Percentiles rank a stretch among this genome's conserved stretches.
Conservation (phyloP, 1,140 invertebrate genomes). For the Lasioglossum baleicum region DNA sequence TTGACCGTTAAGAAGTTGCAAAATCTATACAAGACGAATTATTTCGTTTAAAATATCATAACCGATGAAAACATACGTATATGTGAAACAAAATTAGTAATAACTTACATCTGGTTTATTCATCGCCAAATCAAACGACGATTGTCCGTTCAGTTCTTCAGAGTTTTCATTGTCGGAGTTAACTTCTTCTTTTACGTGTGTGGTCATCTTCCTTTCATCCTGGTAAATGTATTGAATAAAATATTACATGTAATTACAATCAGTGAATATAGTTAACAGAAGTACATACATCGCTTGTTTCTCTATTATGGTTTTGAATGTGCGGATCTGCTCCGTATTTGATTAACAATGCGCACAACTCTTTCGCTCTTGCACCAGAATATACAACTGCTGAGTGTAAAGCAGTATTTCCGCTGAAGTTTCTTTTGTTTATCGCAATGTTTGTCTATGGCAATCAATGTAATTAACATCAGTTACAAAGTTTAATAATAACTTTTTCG, state of each 20-base stretch:
- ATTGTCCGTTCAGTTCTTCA: slow-evolving; percentile 57
- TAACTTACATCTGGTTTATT: slow-evolving; percentile 71
- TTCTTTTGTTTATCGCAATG: slow-evolving; percentile 72
- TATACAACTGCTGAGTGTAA: slow-evolving; percentile 72
- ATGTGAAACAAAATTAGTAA: slow-evolving; percentile 10
- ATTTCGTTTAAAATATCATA: slow-evolving; percentile 10
- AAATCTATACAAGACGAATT: slow-evolving; percentile 55
- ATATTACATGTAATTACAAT: background rate
- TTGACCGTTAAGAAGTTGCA: slow-evolving; percentile 52
- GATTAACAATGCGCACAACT: slow-evolving; percentile 70
- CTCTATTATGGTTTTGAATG: slow-evolving; percentile 65
- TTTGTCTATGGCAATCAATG: slow-evolving; percentile 61
- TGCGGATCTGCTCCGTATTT: slow-evolving; percentile 69
- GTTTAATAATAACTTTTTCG: no score
- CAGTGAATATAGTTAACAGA: background rate
- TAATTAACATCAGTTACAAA: background rate
- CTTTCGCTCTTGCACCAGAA: slow-evolving; percentile 63
- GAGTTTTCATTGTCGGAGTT: slow-evolving; percentile 63
- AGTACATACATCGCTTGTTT: slow-evolving; percentile 14
- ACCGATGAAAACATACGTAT: background rate
- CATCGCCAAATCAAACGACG: slow-evolving; percentile 71
- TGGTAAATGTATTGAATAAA: slow-evolving; percentile 11
- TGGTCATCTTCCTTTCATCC: slow-evolving; percentile 14
- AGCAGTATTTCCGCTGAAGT: slow-evolving; percentile 74
- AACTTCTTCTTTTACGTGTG: slow-evolving; percentile 48